Conservation (phyloP, 1,140 invertebrate species). For the Cotesia glomerata region DNA sequence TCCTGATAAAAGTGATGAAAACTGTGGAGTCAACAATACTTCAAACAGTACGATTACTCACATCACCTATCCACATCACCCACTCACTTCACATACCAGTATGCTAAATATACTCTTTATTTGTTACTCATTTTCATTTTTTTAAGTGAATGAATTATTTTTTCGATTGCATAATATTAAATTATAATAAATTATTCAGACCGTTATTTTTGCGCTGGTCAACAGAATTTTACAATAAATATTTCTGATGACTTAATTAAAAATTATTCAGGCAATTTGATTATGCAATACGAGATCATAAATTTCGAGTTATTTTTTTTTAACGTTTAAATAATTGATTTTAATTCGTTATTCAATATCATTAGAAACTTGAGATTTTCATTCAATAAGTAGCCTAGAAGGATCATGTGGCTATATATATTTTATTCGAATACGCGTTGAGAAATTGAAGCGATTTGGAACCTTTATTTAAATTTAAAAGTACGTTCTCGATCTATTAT, state of each 20-base stretch:
- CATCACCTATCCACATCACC: constrained; percentile 43
- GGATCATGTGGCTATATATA: too few species aligned
- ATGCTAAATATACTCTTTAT: constrained; percentile 44
- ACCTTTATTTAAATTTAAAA: too few species aligned
- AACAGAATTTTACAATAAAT: background rate
- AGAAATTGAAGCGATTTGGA: too few species aligned
- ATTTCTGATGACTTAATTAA: too few species aligned
- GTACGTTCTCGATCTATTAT: too few species aligned
- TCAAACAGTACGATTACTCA: constrained; percentile 53
- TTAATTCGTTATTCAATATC: too few species aligned
- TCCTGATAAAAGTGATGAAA: constrained; percentile 76
- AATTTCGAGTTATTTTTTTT: background rate
- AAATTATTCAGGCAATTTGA: too few species aligned
- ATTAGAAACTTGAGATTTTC: too few species aligned
- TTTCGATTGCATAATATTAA: background rate
- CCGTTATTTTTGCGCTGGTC: background rate
- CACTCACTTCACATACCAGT: constrained; percentile 39
- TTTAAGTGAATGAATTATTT: constrained; percentile 16
- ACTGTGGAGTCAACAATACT: constrained; percentile 42
- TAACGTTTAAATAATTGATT: too few species aligned
- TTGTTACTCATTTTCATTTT: constrained; percentile 8
- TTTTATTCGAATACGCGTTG: too few species aligned
- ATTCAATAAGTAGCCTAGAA: too few species aligned
- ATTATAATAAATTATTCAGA: too few species aligned
- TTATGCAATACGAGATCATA: background rate